Evolutionary conservation across 2,113 vertebrate genomes (phyloP), one percentile per base, ranked within the genome.

Genomic region (Vulpes vulpes): DNA sequence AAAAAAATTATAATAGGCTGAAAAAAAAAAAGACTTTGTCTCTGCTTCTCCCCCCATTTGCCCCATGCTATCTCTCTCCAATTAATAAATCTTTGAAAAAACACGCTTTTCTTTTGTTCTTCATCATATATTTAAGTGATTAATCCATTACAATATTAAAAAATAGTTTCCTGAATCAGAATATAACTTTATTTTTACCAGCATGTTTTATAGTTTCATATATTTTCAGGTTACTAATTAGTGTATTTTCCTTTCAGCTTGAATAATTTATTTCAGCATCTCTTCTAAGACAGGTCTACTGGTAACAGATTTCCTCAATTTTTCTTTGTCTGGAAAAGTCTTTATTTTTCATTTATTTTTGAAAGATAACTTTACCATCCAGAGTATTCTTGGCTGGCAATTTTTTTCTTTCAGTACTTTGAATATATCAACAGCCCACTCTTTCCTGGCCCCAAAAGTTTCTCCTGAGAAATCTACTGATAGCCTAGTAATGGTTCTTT

Each of bases 1-100:
- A 43, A 43, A 43, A 98, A 97, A 97, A 98, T 35, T 35, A 35
- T 35, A 35, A 35, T 35, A 38, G 99, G 98, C 98, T 98, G 98
- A 99, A 43, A 43, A 43, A 7, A 43, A 43, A 43, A 43, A 43
- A 43, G 43, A 43, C 43, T 43, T 43, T 43, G 43, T 43, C 43
- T 43, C 43, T 43, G 43, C 43, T 43, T 43, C 43, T 43, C 43
- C 43, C 43, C 43, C 7, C 55, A 79, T 4, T 69, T 27, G 30
- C 8, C 0, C 8, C 9, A 20, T 69, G 67, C 4, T 69, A 8
- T 35, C 16, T 69, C 17, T 69, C 67, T 35, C 32, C 17, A 19
- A 69, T 69, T n/a, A 17, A 69, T 69, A 17, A n/a, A 67, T 67
- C 27, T 67, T 69, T 4, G 3, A 35, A 67, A 69, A 69, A 69